Percentiles rank a stretch among this genome's conserved stretches.
Evolutionary conservation across 2,888 invertebrate species (phyloP).

Genomic region (Eumacrocentrus americanus): DNA sequence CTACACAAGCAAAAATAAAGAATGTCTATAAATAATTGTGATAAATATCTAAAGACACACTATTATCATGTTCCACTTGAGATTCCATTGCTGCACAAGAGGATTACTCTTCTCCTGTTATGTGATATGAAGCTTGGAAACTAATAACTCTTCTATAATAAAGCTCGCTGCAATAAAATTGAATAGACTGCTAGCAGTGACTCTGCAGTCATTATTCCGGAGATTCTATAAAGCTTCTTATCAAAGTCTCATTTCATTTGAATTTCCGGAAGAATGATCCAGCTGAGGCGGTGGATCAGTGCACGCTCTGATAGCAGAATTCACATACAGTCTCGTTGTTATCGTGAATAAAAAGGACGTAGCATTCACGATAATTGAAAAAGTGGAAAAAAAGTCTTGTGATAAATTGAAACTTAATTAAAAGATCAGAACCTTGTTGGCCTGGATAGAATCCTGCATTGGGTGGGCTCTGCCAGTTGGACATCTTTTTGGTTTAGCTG

Average conservation of each 20-base stretch:
- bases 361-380: neutral
- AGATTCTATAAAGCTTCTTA: no score
- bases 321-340: neutral
- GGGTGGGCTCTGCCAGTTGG: conserved; percentile 57
- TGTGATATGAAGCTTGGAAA: no score
- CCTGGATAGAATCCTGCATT: conserved; percentile 55
- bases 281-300: no score
- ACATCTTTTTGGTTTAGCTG: conserved; percentile 55
- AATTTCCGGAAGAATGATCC: no score
- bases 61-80: neutral
- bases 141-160: no score
- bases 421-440: conserved; percentile 57
- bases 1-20: conserved; percentile 31
- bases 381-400: neutral
- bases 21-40: conserved; percentile 1
- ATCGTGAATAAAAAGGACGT: neutral
- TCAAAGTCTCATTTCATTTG: no score
- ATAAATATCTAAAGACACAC: neutral
- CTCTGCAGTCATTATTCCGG: no score
- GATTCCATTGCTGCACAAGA: neutral
- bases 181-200: no score
- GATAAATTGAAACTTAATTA: conserved; percentile 23
- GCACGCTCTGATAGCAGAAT: neutral
- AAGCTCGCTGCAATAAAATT: no score
- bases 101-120: no score